Percentiles rank a stretch among this genome's conserved stretches.
Evolutionary conservation across 1,140 invertebrate species (phyloP).

Genomic region (Ladona fulva): DNA sequence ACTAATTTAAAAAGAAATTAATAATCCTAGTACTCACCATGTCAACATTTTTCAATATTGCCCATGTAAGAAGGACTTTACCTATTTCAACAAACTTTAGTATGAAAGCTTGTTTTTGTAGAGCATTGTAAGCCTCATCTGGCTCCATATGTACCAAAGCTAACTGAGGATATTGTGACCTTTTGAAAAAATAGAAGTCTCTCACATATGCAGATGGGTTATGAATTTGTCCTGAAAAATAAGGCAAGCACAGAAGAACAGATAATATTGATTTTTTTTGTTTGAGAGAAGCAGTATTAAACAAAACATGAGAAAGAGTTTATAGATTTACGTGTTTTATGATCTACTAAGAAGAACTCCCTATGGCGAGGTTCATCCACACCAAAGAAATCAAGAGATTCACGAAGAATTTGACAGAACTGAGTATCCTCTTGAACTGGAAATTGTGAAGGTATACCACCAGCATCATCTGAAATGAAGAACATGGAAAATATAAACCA

Average conservation of each 20-base stretch:
- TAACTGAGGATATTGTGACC: conserved; percentile 95
- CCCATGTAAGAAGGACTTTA: conserved; percentile 83
- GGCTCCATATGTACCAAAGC: conserved; percentile 90
- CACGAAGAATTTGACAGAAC: conserved; percentile 89
- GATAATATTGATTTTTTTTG: neutral
- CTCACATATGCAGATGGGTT: conserved; percentile 89
- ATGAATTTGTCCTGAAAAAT: conserved; percentile 79
- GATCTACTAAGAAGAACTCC: conserved; percentile 92
- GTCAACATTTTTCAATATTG: conserved; percentile 80
- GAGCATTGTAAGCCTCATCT: conserved; percentile 78
- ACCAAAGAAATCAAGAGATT: conserved; percentile 95
- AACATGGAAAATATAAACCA: no score
- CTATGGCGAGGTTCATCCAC: conserved; percentile 83
- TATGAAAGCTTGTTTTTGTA: conserved; percentile 86
- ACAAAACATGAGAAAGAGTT: conserved; percentile 15
- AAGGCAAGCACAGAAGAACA: conserved; percentile 3
- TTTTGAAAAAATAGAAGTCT: conserved; percentile 98
- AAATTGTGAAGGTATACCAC: conserved; percentile 95
- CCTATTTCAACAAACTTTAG: conserved; percentile 97
- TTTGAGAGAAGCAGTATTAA: conserved; percentile 17
- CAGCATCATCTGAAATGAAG: conserved; percentile 48
- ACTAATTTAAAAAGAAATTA: neutral
- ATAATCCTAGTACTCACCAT: conserved; percentile 47
- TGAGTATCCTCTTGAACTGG: conserved; percentile 98
- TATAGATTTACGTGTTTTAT: conserved; percentile 83